Evolutionary conservation across 2,113 vertebrate genomes (phyloP), one percentile per base, ranked within the genome.

Genomic region (Megalops atlanticus): DNA sequence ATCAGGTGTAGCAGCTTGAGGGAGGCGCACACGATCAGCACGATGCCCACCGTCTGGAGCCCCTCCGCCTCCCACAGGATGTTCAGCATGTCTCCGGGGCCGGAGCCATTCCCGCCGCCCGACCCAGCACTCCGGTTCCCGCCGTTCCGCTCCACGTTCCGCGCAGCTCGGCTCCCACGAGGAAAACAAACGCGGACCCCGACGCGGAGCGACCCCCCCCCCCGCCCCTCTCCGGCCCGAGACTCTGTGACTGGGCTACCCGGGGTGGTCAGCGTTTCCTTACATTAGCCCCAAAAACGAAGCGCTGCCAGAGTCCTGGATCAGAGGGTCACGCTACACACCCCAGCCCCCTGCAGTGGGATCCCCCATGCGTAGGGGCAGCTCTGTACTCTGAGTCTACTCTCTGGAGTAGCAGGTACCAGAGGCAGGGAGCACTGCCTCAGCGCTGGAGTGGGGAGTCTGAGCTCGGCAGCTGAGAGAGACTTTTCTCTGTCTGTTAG

Each of bases 1-100:
- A 99, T 94, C 89, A 99, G 91, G 94, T 99, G 98, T 84, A 99
- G 97, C 88, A 99, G 95, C 92, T 99, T 99, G 92, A 99, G 95
- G 71, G 97, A 98, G 2, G 97, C 97, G 84, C 96, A 97, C 90
- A 99, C 96, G 87, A 99, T 95, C 94, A 98, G 93, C 90, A 99
- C 97, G 86, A 99, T 99, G 84, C 97, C 97, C 94, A 98, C 95
- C 82, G 97, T 99, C 89, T 99, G 98, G 86, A 99, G 95, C 91
- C 98, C 98, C 94, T 99, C 97, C 0, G 96, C 96, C 94, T 99
- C 97, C 98, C 98, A 99, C 91, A 97, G 95, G 0, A 94, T 94
- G 85, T 90, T 96, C 92, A 97, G 91, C 96, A 97, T 96, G 80
- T 91, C 95, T 89, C 89, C 86, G 93, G 91, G 94, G 16, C 91